Conservation (phyloP, 30 jellyfish, hydroid and myxozoan genomes). For the Cassiopea xamachana region DNA sequence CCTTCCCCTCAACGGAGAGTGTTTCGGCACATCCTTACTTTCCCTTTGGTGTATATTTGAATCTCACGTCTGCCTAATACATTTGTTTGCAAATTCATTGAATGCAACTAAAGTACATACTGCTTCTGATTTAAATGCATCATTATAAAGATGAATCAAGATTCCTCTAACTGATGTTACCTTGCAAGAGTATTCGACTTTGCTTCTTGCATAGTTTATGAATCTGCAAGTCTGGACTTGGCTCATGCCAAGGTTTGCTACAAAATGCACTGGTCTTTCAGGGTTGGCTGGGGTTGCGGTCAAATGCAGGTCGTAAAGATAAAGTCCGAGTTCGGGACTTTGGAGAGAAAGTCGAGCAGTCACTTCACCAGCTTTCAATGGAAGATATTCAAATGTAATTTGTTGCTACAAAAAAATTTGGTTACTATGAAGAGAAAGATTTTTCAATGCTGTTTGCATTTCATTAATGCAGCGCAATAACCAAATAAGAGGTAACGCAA, state of each 20-base stretch:
- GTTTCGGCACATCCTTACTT: too few species aligned
- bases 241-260: constrained; percentile 90
- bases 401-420: constrained; percentile 74
- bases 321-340: constrained; percentile 94
- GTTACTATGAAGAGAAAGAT: too few species aligned
- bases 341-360: constrained; percentile 90
- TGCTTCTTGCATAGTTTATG: constrained; percentile 84
- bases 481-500: too few species aligned
- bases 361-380: constrained; percentile 84
- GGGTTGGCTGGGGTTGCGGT: constrained; percentile 92
- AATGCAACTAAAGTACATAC: too few species aligned
- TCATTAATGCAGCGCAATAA: too few species aligned
- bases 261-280: constrained; percentile 94
- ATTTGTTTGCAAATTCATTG: too few species aligned
- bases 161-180: constrained; percentile 20
- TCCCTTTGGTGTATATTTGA: too few species aligned
- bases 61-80: too few species aligned
- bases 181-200: constrained; percentile 92
- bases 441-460: too few species aligned
- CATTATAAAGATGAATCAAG: too few species aligned
- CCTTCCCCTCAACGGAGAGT: too few species aligned
- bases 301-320: constrained; percentile 88
- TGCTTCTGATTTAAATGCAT: too few species aligned
- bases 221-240: constrained; percentile 90
- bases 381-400: constrained; percentile 90